Evolutionary conservation across 2,797 vertebrate species (phyloP).

Genomic region (Acanthis flammea): DNA sequence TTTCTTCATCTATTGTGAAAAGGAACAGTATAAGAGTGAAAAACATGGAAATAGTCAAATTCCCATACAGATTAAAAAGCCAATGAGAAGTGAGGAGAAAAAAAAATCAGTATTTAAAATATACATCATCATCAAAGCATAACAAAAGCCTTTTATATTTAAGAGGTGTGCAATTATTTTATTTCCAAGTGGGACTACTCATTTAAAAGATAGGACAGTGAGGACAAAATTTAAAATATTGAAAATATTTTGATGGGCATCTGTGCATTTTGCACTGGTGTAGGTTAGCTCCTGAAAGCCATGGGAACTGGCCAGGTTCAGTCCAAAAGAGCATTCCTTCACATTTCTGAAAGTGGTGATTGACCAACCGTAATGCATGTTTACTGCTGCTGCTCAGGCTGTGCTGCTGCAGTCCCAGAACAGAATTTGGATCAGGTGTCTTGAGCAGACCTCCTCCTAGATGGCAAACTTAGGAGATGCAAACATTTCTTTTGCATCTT

Average conservation of each 20-base stretch:
- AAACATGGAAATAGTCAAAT: neutral
- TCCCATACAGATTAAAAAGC: neutral
- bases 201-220: neutral
- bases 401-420: neutral
- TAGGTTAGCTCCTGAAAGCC: neutral
- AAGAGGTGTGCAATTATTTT: neutral
- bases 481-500: conserved; percentile 30
- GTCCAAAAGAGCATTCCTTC: neutral
- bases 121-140: neutral
- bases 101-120: neutral
- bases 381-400: neutral
- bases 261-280: neutral
- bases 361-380: neutral
- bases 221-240: neutral
- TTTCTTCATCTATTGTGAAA: neutral
- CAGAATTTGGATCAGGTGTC: neutral
- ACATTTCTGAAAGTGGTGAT: neutral
- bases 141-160: neutral
- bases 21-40: neutral
- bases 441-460: conserved; percentile 23
- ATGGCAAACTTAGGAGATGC: neutral
- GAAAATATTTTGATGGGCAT: neutral
- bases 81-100: neutral
- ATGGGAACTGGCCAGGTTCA: neutral
- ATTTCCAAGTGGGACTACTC: neutral